Conservation (phyloP, 2,888 invertebrate species). For the Apeira syringaria region DNA sequence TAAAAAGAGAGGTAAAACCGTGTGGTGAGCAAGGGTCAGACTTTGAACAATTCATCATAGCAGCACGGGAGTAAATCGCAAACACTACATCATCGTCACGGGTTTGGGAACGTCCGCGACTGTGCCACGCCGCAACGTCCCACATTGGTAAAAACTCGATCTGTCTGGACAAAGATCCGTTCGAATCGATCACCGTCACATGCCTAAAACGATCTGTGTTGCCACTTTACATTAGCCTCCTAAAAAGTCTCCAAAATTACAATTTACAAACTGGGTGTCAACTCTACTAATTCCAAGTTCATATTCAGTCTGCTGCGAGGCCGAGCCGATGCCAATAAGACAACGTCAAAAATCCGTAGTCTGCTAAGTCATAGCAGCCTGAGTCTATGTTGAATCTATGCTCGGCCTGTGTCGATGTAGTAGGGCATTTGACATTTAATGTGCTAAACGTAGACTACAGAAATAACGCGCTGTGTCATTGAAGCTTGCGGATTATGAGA, state of each 20-base stretch:
- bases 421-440: too few species aligned
- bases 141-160: constrained; percentile 58
- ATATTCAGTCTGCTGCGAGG: too few species aligned
- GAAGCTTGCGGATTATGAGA: too few species aligned
- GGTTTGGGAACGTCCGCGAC: constrained; percentile 25
- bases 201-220: constrained; percentile 62
- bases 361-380: too few species aligned
- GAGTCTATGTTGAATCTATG: too few species aligned
- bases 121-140: constrained; percentile 32
- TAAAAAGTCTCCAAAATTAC: not conserved
- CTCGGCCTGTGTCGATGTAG: too few species aligned
- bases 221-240: constrained; percentile 1
- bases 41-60: constrained; percentile 62
- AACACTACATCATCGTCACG: constrained; percentile 65
- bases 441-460: too few species aligned
- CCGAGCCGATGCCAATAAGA: too few species aligned
- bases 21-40: constrained; percentile 53
- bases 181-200: constrained; percentile 80
- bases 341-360: too few species aligned
- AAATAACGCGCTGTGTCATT: too few species aligned
- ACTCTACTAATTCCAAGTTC: too few species aligned
- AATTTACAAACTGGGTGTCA: too few species aligned
- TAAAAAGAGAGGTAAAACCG: constrained; percentile 38
- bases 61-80: constrained; percentile 56
- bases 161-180: constrained; percentile 70